Evolutionary conservation across 2,797 vertebrate species (phyloP), one percentile per base, ranked within the genome.

Genomic region (Melanotaenia parkinsoni): DNA sequence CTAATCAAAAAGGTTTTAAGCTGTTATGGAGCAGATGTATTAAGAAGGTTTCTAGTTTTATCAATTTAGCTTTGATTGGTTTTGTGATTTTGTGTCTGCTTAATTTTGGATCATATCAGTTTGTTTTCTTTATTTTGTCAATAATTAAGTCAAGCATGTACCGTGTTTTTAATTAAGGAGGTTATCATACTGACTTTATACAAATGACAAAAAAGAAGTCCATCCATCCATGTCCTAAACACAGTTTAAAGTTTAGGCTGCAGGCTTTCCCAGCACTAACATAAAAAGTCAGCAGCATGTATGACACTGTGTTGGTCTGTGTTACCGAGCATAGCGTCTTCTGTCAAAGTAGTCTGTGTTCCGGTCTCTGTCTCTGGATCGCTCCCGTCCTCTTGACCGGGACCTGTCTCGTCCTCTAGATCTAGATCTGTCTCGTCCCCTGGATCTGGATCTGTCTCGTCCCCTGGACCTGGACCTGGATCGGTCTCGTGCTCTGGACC

Each of bases 281-380:
- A 58, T 14, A 58, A 33, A 58, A 33, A 50, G n/a, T 50, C 47
- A 22, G 47, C 3, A 51, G 22, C 50, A 3, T 51, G 50, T 24
- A 2, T 51, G 12, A 51, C 3, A 11, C 50, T 51, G 3, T 24
- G 10, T 26, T 8, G 18, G 20, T 16, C 1, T 69, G 22, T 22
- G 14, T 81, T 91, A 93, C 92, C 92, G 72, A 18, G 58, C 47
- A 37, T 88, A 79, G 71, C 85, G 92, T 45, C 86, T 83, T 75
- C 93, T 78, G 68, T 92, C 81, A 0, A 86, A 85, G 33, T 82
- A 79, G 0, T 86, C 86, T 58, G 85, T 22, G n/a, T 90, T 88
- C 30, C 81, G 13, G 61, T 88, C 56, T 74, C 84, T 76, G 54
- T 81, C 81, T 72, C 88, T 75, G 12, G 77, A 80, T 33, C 61